A percentile compares a stretch with the other conserved stretches of the same genome.
These are phyloP conservation scores for Bucco capensis DNA, from an alignment of 2,113 vertebrate genomes.

Conservation along the genomic window DNA sequence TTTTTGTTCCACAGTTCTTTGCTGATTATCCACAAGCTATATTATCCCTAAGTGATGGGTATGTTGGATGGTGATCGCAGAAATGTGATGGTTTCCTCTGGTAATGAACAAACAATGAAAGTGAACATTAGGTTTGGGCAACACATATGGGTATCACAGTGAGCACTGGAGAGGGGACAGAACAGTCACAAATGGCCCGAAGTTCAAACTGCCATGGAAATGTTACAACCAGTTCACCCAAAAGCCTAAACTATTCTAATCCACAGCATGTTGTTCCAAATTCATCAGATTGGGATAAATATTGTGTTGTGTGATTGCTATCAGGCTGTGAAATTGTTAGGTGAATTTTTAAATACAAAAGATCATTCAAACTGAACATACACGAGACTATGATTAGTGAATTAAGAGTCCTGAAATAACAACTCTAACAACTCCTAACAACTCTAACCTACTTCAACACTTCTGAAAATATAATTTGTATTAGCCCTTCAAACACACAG, in stretches of 20 bases:
- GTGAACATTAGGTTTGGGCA: background rate
- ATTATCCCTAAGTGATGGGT: background rate
- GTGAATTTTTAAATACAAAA: background rate
- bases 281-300: background rate
- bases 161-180: background rate
- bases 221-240: background rate
- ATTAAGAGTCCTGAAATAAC: background rate
- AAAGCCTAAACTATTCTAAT: background rate
- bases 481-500: background rate
- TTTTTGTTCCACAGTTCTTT: background rate
- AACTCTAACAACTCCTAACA: background rate
- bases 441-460: background rate
- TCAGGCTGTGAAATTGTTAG: background rate
- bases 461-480: background rate
- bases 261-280: background rate
- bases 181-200: background rate
- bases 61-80: accelerated
- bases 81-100: background rate
- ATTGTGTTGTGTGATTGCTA: background rate
- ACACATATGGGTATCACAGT: background rate
- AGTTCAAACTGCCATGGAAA: background rate
- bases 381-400: background rate
- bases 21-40: background rate
- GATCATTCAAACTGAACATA: background rate
- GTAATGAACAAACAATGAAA: background rate